Evolutionary conservation across 2,113 vertebrate genomes (phyloP).

Genomic region (Sarotherodon lohbergeri): DNA sequence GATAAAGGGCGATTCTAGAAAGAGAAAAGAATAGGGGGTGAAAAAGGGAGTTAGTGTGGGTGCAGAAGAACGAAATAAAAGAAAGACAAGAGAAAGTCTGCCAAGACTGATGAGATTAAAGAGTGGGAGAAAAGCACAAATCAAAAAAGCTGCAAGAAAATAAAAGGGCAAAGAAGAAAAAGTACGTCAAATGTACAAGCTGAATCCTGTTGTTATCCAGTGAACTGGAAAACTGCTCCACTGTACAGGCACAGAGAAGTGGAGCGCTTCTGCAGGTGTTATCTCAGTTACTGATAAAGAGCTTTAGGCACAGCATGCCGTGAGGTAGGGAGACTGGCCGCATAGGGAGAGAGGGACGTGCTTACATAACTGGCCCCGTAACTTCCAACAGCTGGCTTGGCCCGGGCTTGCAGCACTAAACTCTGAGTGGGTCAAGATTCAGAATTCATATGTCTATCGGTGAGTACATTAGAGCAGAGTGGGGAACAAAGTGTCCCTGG

Average conservation of each 20-base stretch:
- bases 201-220: slow-evolving; percentile 16
- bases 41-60: neutral
- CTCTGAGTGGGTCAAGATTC: slow-evolving; percentile 11
- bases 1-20: slow-evolving; percentile 9
- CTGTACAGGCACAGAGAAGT: slow-evolving; percentile 3
- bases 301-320: slow-evolving; percentile 20
- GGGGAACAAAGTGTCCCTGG: slow-evolving; percentile 32
- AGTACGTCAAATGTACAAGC: slow-evolving; percentile 16
- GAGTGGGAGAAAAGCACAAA: neutral
- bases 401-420: slow-evolving; percentile 17
- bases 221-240: neutral
- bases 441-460: slow-evolving; percentile 37
- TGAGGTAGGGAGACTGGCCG: neutral
- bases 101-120: slow-evolving; percentile 16
- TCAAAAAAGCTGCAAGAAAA: slow-evolving; percentile 15
- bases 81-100: neutral
- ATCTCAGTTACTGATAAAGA: slow-evolving; percentile 51
- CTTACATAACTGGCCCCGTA: slow-evolving; percentile 45
- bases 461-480: slow-evolving; percentile 1
- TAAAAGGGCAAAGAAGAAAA: neutral
- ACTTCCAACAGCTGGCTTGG: slow-evolving; percentile 45
- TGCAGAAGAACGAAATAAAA: slow-evolving; percentile 20
- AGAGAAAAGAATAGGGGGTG: neutral
- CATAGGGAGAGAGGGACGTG: slow-evolving; percentile 10
- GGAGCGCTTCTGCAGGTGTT: slow-evolving; percentile 48